Conservation (phyloP, 2,113 vertebrate species). For the Struthidea cinerea region DNA sequence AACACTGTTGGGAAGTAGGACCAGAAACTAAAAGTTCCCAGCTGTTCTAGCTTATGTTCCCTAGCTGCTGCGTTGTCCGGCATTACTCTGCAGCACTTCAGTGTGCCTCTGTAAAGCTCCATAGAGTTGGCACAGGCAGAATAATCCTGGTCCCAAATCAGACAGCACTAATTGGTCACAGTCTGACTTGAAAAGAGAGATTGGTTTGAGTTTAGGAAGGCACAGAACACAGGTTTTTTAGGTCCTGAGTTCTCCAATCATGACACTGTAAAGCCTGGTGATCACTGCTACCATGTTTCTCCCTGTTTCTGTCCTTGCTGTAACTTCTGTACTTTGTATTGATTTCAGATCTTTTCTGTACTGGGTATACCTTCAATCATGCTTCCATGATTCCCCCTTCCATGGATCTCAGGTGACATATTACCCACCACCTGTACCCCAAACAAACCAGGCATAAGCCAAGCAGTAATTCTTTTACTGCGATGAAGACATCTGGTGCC, state of each 20-base stretch:
- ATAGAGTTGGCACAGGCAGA: not conserved
- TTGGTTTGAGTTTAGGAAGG: not conserved
- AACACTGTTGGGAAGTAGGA: not conserved
- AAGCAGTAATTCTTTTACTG: not conserved
- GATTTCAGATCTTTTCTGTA: not conserved
- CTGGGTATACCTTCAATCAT: not conserved
- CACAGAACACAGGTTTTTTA: not conserved
- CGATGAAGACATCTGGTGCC: not conserved
- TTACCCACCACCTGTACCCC: not conserved
- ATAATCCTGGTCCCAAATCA: not conserved
- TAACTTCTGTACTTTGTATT: not conserved
- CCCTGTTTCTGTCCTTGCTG: not conserved
- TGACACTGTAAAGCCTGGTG: not conserved
- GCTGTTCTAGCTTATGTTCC: not conserved
- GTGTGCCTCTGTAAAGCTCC: not conserved
- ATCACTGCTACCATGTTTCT: not conserved
- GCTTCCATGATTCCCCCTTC: not conserved
- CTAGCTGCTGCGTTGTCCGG: not conserved
- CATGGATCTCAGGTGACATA: not conserved
- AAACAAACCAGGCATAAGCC: not conserved
- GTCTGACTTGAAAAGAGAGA: not conserved
- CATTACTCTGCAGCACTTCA: not conserved
- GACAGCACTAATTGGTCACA: not conserved
- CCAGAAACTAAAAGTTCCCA: conserved; percentile 5
- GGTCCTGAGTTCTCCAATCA: not conserved